A percentile compares a stretch with the other conserved stretches of the same genome.
phyloP scores from a whole-genome alignment of 2,888 invertebrate species.

The Protonemura montana region DNA sequence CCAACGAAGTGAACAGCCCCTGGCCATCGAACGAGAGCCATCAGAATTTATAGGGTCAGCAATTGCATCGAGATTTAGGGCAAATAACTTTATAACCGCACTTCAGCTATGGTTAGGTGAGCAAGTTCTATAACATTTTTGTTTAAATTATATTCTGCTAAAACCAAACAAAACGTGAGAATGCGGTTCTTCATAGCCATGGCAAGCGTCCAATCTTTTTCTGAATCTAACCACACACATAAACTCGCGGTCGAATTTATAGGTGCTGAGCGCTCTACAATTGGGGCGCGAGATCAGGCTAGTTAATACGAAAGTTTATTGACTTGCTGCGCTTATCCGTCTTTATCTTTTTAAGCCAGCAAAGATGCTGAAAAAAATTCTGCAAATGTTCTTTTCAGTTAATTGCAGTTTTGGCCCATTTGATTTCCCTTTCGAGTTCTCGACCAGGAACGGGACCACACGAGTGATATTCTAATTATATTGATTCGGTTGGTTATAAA shows the following conservation, averaged over 20 bases:
- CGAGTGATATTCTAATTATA: background rate
- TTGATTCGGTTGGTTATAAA: background rate
- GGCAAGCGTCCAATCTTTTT: background rate
- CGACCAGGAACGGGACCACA: background rate
- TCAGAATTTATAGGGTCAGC: too few relatives aligned
- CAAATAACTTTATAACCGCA: too few relatives aligned
- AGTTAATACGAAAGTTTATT: background rate
- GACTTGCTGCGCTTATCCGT: background rate
- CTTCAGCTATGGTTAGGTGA: too few relatives aligned
- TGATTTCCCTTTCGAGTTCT: too few relatives aligned
- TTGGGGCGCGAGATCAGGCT: background rate
- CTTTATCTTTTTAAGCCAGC: background rate
- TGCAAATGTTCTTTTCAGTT: background rate
- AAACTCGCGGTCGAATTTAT: background rate
- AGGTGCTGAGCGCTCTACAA: background rate
- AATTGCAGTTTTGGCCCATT: background rate
- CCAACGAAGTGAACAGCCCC: too few relatives aligned
- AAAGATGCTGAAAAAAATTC: background rate
- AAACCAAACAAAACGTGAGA: background rate
- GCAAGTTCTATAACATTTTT: background rate
- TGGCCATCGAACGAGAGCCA: too few relatives aligned
- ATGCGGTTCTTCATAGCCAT: background rate
- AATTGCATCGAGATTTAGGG: too few relatives aligned
- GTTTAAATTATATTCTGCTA: background rate
- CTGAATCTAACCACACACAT: background rate